A percentile compares a stretch with the other conserved stretches of the same genome.
Evolutionary conservation across 2,888 invertebrate species (phyloP).

Genomic region (Acanthococcus lagerstroemiae): DNA sequence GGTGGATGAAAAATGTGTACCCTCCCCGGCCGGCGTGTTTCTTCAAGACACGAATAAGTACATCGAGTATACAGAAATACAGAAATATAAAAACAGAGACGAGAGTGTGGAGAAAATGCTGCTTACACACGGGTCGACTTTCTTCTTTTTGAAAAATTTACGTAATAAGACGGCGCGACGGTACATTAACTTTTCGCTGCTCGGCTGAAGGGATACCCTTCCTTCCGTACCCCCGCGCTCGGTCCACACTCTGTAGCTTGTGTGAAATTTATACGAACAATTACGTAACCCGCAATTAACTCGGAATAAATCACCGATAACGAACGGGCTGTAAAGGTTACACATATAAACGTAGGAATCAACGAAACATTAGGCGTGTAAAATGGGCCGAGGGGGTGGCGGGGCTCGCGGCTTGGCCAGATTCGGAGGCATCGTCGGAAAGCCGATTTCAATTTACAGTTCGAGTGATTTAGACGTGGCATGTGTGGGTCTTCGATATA

Average conservation of each 20-base stretch:
- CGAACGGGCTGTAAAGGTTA: too few species aligned
- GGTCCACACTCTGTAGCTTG: neutral
- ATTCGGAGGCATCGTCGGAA: too few species aligned
- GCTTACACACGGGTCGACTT: neutral
- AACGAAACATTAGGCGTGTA: too few species aligned
- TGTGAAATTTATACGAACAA: neutral
- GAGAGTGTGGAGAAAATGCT: too few species aligned
- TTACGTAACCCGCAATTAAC: neutral
- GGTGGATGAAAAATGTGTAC: neutral
- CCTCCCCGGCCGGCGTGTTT: neutral
- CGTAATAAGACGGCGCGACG: neutral
- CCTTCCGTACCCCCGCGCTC: neutral
- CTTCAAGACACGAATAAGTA: neutral
- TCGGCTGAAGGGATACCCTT: neutral
- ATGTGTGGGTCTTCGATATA: too few species aligned
- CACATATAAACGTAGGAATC: too few species aligned
- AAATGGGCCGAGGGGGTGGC: too few species aligned
- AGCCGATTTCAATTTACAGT: too few species aligned
- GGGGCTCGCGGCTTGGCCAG: too few species aligned
- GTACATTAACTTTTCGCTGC: neutral
- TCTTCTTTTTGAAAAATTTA: neutral
- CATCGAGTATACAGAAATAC: too few species aligned
- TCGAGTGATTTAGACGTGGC: too few species aligned
- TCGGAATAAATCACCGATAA: neutral
- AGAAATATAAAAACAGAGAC: neutral